These are phyloP conservation scores for Hemiprocne comata DNA, from an alignment of 2,113 vertebrate genomes.

Conservation along the genomic window DNA sequence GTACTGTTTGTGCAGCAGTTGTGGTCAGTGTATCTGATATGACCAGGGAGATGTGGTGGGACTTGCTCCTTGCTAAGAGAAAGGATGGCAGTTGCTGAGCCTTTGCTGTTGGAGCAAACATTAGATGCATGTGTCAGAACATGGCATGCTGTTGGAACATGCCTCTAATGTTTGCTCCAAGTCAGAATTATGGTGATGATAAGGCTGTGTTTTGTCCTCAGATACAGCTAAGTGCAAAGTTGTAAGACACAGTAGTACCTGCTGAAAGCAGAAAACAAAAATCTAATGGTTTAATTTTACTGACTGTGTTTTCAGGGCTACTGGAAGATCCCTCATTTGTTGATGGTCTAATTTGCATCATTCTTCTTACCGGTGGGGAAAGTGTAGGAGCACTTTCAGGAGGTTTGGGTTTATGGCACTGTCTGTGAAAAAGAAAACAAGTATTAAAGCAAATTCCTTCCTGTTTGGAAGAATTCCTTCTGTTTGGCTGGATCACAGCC, in stretches of 20 bases:
- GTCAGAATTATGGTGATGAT: background rate
- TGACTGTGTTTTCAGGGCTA: background rate
- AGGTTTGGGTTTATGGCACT: background rate
- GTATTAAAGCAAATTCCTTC: background rate
- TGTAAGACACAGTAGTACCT: background rate
- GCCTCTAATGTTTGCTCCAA: background rate
- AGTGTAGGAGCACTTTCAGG: background rate
- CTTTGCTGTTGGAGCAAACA: background rate
- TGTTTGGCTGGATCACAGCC: background rate
- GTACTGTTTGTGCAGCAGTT: background rate
- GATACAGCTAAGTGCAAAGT: background rate
- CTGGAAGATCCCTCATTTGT: background rate
- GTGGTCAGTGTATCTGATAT: background rate
- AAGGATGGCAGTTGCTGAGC: background rate
- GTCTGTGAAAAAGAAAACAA: background rate
- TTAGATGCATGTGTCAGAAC: too few relatives aligned
- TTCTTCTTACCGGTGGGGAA: slow-evolving; percentile 43
- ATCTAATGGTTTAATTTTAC: background rate
- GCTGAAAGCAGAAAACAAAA: background rate
- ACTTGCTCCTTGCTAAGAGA: background rate
- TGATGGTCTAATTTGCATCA: background rate
- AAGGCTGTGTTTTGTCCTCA: background rate
- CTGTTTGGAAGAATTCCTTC: background rate
- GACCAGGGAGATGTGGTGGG: background rate
- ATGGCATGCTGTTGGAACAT: background rate